phyloP scores from a whole-genome alignment of 2,888 invertebrate genomes.

The Melipona beecheii region DNA sequence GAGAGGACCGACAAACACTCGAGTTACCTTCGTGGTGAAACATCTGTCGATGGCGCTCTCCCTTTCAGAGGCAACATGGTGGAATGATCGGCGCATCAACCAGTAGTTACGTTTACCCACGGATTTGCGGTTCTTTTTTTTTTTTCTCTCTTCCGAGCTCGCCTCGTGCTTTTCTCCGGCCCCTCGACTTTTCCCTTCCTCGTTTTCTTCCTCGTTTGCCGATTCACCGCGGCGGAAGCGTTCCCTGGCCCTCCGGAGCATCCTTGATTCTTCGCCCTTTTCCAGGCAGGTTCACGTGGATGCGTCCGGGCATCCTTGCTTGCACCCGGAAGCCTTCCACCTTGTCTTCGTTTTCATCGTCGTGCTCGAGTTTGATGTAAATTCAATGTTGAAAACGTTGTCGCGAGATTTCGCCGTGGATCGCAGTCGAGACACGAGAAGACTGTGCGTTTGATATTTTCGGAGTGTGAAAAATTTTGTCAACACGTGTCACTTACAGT shows the following conservation, averaged over 20 bases:
- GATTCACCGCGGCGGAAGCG: conserved; percentile 45
- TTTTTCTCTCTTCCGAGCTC: conserved; percentile 55
- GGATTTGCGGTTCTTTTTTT: conserved; percentile 83
- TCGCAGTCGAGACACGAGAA: too few relatives aligned
- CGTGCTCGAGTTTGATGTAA: not conserved
- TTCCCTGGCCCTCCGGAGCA: not conserved
- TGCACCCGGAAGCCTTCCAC: not conserved
- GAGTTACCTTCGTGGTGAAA: conserved; percentile 75
- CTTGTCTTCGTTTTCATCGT: not conserved
- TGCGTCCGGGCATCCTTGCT: not conserved
- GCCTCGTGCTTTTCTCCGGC: conserved; percentile 31
- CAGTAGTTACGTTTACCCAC: conserved; percentile 82
- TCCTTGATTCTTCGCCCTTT: conserved; percentile 56
- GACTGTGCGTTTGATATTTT: too few relatives aligned
- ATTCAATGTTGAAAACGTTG: not conserved
- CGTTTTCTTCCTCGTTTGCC: conserved; percentile 35
- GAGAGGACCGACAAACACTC: conserved; percentile 70
- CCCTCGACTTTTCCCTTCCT: conserved; percentile 48
- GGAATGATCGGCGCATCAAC: conserved; percentile 83
- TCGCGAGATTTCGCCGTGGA: too few relatives aligned
- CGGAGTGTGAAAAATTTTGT: too few relatives aligned
- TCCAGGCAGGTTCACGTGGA: conserved; percentile 37
- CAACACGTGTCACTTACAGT: too few relatives aligned
- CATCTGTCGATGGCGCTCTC: conserved; percentile 79
- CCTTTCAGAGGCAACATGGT: conserved; percentile 82